Percentiles rank a stretch among this genome's conserved stretches.
Evolutionary conservation across 2,888 invertebrate species (phyloP).

Genomic region (Tanypteryx hageni): DNA sequence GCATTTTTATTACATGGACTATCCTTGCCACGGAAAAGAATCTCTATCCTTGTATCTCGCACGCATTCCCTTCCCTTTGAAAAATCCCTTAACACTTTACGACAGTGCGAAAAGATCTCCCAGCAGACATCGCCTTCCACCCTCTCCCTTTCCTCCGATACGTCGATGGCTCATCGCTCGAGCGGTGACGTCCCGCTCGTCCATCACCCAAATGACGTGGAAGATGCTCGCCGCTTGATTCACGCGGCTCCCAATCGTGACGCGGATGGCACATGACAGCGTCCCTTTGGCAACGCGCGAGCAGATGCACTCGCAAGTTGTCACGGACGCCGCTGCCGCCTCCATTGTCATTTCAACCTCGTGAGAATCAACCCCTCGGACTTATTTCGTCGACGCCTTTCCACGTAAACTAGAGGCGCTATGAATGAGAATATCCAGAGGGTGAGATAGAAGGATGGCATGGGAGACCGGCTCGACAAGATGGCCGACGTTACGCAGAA

Average conservation of each 20-base stretch:
- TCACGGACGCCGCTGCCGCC: conserved; percentile 31
- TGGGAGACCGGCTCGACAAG: not conserved
- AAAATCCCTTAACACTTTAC: not conserved
- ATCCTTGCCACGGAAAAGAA: not conserved
- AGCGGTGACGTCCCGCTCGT: conserved; percentile 17
- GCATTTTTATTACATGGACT: not conserved
- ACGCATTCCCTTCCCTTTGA: not conserved
- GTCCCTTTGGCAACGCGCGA: conserved; percentile 6
- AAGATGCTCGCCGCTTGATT: not conserved
- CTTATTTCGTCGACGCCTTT: conserved; percentile 28
- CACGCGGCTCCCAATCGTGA: conserved; percentile 16
- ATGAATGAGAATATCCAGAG: not conserved
- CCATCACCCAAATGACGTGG: conserved; percentile 32
- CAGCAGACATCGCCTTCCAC: not conserved
- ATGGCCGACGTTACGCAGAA: not conserved
- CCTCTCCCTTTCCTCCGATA: not conserved
- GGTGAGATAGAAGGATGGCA: not conserved
- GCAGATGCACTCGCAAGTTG: conserved; percentile 30
- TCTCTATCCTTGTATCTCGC: not conserved
- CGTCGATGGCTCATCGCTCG: not conserved
- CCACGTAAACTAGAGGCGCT: not conserved
- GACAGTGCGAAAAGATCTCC: not conserved
- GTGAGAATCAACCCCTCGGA: conserved; percentile 25
- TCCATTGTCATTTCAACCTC: conserved; percentile 18
- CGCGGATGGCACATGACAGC: conserved; percentile 30